Base-by-base conservation (phyloP, 2,888 invertebrate genomes). In the Leucoma salicis region DNA sequence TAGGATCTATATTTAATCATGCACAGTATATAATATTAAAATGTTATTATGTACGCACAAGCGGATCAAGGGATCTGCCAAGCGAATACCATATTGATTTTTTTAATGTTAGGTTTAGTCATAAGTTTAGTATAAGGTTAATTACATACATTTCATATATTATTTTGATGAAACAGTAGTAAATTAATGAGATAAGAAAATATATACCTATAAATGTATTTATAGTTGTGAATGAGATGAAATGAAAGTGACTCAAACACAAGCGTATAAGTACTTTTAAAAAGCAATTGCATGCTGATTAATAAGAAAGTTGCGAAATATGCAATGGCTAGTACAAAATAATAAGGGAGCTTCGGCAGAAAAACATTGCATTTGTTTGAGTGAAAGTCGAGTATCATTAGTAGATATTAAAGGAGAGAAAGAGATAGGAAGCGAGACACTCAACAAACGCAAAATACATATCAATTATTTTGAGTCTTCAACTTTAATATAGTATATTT, bases 41-140 rank as follows among this genome's bases (percentile, higher is more conserved):
- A 21, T 35, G 10, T 35, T 37, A 36, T 11, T 16, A 5, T 35
- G 38, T 43, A 49, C 53, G 29, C 39, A 47, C 38, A 50, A 41
- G 50, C 56, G 46, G 37, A 42, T 36, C 37, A 41, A 25, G 15
- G 13, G 10, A 14, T 34, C 8, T 36, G 25, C 18, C 13, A 38
- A 44, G 29, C 46, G 14, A 39, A 32, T 16, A 27, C 27, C 27
- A 27, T 4, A 27, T 27, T n/a, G 10, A 10, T 11, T 4, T 4
- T 3, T 27, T n/a, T 27, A 27, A 10, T 27, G n/a, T 11, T 21
- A 21, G n/a, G 27, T 11, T 6, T 6, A 27, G 27, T 27, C 3
- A n/a, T n/a, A n/a, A n/a, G 8, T 25, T 10, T 10, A 25, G n/a
- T 25, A 25, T 25, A 4, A 25, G 8, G 25, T 25, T 25, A 25